phyloP scores from a whole-genome alignment of 2,888 invertebrate genomes.

The Proisotoma minuta region DNA sequence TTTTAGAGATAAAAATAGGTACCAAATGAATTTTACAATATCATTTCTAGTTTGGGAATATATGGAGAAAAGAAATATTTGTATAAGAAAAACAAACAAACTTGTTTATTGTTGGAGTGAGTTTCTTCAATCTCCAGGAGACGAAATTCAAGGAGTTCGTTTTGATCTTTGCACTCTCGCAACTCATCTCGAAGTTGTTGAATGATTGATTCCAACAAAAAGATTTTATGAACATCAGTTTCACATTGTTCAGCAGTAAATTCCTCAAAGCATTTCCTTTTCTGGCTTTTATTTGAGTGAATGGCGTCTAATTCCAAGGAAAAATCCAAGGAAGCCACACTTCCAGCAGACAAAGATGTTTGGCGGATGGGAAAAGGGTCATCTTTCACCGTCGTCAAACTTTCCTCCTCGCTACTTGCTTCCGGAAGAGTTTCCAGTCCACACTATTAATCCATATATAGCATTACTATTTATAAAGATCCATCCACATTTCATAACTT shows the following conservation, averaged over 20 bases:
- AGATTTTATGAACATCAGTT: conserved; percentile 24
- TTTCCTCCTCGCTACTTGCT: conserved; percentile 40
- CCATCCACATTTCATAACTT: background rate
- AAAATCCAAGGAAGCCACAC: conserved; percentile 12
- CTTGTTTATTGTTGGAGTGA: conserved; percentile 10
- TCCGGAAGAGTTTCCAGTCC: conserved; percentile 46
- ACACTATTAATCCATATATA: background rate
- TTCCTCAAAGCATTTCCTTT: conserved; percentile 24
- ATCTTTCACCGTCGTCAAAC: conserved; percentile 21
- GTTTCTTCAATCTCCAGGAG: conserved; percentile 66
- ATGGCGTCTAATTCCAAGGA: conserved; percentile 10
- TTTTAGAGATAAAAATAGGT: too few species aligned
- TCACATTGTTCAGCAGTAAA: conserved; percentile 22
- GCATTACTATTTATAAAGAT: background rate
- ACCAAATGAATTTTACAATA: too few species aligned
- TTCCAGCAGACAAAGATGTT: conserved; percentile 14
- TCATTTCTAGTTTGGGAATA: too few species aligned
- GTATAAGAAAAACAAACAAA: conserved; percentile 1
- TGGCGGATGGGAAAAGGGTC: conserved; percentile 12
- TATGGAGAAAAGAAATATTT: too few species aligned
- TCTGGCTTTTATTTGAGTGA: conserved; percentile 15
- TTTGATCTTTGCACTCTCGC: conserved; percentile 70
- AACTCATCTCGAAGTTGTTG: conserved; percentile 60
- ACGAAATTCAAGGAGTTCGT: conserved; percentile 73
- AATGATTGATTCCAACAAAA: conserved; percentile 41